Conservation (phyloP, 2,888 invertebrate genomes). For the Philonicus albiceps region DNA sequence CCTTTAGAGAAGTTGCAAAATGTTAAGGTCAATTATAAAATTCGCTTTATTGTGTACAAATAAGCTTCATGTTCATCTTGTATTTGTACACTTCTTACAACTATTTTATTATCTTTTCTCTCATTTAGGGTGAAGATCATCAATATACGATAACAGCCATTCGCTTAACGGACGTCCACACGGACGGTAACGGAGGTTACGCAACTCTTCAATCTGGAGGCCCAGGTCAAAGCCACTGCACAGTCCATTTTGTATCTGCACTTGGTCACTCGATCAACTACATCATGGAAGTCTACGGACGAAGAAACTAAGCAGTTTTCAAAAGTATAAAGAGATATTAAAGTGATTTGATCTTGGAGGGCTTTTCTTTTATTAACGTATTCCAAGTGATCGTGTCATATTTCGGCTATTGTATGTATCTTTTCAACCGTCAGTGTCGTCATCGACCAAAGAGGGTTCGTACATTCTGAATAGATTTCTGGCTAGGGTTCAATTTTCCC, state of each 20-base stretch:
- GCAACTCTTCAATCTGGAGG: slow-evolving; percentile 61
- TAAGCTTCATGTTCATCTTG: background rate
- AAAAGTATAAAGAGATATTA: background rate
- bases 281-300: slow-evolving; percentile 61
- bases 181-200: slow-evolving; percentile 63
- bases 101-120: background rate
- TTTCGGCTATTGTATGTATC: background rate
- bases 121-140: background rate
- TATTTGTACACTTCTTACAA: background rate
- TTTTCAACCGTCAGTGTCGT: background rate
- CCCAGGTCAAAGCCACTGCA: slow-evolving; percentile 56
- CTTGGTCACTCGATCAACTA: slow-evolving; percentile 63
- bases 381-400: background rate
- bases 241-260: slow-evolving; percentile 63
- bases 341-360: background rate
- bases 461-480: background rate
- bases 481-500: background rate
- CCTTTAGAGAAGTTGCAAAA: too few relatives aligned
- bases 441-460: background rate
- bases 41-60: background rate
- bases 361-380: background rate
- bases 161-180: slow-evolving; percentile 60
- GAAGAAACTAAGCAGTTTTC: background rate
- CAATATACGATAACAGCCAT: slow-evolving; percentile 58
- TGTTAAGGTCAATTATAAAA: too few relatives aligned